These are phyloP conservation scores for Aculops lycopersici DNA, from an alignment of 1,140 invertebrate genomes.

Conservation along the genomic window DNA sequence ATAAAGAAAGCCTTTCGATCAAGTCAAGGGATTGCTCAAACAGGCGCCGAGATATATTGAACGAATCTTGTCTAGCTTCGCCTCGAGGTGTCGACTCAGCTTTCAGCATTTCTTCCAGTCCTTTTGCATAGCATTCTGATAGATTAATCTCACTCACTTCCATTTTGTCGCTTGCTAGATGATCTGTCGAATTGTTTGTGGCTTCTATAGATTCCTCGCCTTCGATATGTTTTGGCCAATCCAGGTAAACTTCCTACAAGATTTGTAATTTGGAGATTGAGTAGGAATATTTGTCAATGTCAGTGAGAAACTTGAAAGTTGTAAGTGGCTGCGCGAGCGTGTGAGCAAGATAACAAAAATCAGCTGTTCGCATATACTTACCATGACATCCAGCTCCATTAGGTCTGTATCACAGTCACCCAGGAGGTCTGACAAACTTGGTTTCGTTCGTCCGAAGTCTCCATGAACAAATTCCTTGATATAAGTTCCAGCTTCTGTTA, in stretches of 20 bases:
- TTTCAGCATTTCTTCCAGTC: conserved; percentile 22
- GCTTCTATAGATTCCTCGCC: too few relatives aligned
- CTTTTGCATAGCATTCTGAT: conserved; percentile 34
- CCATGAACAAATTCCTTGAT: conserved; percentile 89
- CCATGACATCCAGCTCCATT: conserved; percentile 32
- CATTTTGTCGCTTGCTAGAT: too few relatives aligned
- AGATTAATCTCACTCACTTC: too few relatives aligned
- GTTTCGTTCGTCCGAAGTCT: conserved; percentile 54
- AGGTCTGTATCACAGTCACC: conserved; percentile 24
- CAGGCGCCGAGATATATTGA: conserved; percentile 12
- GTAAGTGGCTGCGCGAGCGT: too few relatives aligned
- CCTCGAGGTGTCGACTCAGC: neutral
- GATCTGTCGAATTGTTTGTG: too few relatives aligned
- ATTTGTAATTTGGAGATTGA: too few relatives aligned
- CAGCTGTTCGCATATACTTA: conserved; percentile 9
- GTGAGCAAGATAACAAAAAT: too few relatives aligned
- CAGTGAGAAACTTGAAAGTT: too few relatives aligned
- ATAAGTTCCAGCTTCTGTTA: conserved; percentile 66
- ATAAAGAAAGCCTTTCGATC: conserved; percentile 41
- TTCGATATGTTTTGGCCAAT: too few relatives aligned
- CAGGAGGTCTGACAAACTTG: conserved; percentile 27
- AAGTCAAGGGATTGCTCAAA: conserved; percentile 41
- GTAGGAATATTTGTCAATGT: neutral
- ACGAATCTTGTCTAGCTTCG: neutral
- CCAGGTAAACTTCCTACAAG: too few relatives aligned